Conservation (phyloP, 2,113 vertebrate species). For the Formicarius rufipectus region DNA sequence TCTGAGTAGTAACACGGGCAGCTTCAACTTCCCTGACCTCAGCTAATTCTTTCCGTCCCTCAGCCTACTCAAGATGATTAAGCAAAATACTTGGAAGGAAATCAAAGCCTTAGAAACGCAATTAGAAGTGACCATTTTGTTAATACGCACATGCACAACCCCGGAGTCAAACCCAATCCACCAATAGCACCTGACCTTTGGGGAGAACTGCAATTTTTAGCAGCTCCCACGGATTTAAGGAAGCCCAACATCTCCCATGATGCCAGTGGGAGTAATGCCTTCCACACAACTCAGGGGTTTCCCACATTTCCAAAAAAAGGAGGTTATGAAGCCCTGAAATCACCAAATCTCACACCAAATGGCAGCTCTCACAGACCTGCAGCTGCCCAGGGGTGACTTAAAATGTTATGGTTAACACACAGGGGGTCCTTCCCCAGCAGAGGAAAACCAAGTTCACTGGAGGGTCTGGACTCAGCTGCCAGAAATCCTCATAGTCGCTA, state of each 20-base stretch:
- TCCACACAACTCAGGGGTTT: background rate
- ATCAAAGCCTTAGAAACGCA: conserved; percentile 54
- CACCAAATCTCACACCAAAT: background rate
- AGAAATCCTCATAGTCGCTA: background rate
- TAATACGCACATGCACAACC: background rate
- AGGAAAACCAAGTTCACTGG: background rate
- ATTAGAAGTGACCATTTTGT: conserved; percentile 57
- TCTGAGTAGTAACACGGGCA: background rate
- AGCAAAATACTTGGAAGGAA: conserved; percentile 63
- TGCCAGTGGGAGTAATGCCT: rapidly evolving
- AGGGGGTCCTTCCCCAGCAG: background rate
- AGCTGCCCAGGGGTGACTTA: background rate
- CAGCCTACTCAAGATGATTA: conserved; percentile 64
- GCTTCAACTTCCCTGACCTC: conserved; percentile 60
- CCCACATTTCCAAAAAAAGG: background rate
- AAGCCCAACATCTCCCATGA: background rate
- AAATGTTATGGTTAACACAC: background rate
- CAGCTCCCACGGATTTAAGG: background rate
- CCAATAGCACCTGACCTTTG: background rate
- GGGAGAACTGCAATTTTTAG: background rate
- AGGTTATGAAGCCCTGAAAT: background rate
- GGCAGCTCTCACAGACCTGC: background rate
- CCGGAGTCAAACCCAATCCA: background rate
- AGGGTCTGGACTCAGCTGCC: background rate
- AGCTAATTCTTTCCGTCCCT: conserved; percentile 64